Base-by-base conservation (phyloP, 1,140 invertebrate genomes). In the Gryon sp. region DNA sequence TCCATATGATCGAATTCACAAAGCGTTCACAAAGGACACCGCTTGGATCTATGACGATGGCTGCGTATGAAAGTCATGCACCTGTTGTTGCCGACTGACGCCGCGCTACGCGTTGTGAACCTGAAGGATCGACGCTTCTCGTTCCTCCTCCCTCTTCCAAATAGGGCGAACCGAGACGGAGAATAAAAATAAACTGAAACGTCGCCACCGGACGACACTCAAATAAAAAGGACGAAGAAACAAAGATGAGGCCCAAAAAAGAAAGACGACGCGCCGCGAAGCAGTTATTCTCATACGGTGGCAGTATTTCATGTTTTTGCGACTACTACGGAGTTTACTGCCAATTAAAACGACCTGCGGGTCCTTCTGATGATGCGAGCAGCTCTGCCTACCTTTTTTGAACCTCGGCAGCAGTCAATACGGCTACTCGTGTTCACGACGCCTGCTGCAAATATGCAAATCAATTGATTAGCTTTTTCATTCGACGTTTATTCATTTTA, bases 251-350 rank as follows among this genome's bases (percentile, higher is more conserved):
- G 74, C 59, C 65, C 59, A 60, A 70, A 65, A 70, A 70, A 76
- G 65, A 63, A 68, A 14, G 52, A 68, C 63, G 72, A 66, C 70
- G 52, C 52, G 28, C 36, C 46, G 43, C 70, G 46, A 9, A 62
- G 65, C 57, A 79, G 66, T 76, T 70, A 76, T 73, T 76, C 72
- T 65, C 63, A 46, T 69, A 63, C 68, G 68, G 68, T 69, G 66
- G 79, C 79, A 81, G 77, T 79, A 79, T 79, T 81, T 79, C 79
- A 77, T 81, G 79, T 81, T 81, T 81, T 81, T 81, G 77, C 77
- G 65, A 79, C 79, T 69, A 48, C 77, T 32, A 50, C 69, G 72
- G 52, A 81, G 73, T 81, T 81, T 81, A 81, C 79, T 79, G 79
- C 79, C 79, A 81, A 81, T 81, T 81, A 81, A 81, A 81, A 79